Evolutionary conservation across 2,113 vertebrate genomes (phyloP), one percentile per base, ranked within the genome.

Genomic region (Gorsachius goisagi): DNA sequence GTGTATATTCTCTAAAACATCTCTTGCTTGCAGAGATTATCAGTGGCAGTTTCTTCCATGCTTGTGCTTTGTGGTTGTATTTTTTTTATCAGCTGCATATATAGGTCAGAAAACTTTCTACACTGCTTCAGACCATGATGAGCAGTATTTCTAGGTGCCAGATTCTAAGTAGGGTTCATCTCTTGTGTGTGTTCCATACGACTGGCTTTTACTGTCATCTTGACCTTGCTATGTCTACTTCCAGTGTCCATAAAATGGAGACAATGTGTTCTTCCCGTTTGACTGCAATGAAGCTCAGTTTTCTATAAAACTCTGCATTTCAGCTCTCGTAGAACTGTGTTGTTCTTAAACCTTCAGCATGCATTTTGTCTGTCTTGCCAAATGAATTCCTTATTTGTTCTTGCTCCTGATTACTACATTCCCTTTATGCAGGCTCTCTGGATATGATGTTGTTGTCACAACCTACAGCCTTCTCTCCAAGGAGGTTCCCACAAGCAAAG

Each of bases 381-480:
- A 86, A 84, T 27, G 0, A 67, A 37, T 47, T 92, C 30, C 19
- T 56, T 20, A 14, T 45, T 27, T 63, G 6, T 60, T 80, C 39
- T 53, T 60, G 12, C 55, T 79, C 53, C 64, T 82, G 8, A 87
- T 82, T 26, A 56, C 33, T 89, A 52, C 44, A 11, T 76, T 90
- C 3, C 80, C 67, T 94, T 90, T 76, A 2, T 35, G 18, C 94
- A 99, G 99, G 58, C 98, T 99, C 44, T 98, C 99, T 15, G 97
- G 96, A 33, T 98, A 99, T 45, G 99, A 99, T 68, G 97, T 99
- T 30, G 99, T 99, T 86, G 98, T 99, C 95, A 99, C 99, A 81
- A 99, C 99, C 9, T 99, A 99, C 75, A 98, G 97, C 92, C 97
- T 99, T 90, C 96, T 99, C 37, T 98, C 99, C 53, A 99, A 99